Conservation (phyloP, 2,888 invertebrate genomes). For the Geophilus truncorum region DNA sequence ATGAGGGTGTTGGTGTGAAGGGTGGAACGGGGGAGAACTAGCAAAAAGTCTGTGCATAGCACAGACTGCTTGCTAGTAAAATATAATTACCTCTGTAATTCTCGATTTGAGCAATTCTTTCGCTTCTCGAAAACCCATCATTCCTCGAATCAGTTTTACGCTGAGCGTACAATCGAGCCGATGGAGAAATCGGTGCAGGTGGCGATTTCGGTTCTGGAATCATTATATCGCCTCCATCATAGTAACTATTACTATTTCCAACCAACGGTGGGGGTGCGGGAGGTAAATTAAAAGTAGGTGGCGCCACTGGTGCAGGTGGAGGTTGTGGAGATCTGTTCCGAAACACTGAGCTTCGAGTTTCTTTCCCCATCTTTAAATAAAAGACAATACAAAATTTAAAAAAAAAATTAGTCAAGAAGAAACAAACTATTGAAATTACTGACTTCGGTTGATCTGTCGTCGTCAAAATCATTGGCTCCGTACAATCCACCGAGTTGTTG, state of each 20-base stretch:
- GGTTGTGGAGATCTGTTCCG: slow-evolving; percentile 59
- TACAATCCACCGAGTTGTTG: slow-evolving; percentile 63
- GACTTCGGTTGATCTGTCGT: slow-evolving; percentile 23
- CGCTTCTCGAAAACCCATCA: not conserved
- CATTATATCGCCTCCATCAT: slow-evolving; percentile 39
- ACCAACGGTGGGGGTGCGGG: slow-evolving; percentile 39
- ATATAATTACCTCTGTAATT: not conserved
- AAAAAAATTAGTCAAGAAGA: not conserved
- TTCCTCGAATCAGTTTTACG: slow-evolving; percentile 30
- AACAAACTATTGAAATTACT: not conserved
- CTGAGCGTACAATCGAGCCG: slow-evolving; percentile 19
- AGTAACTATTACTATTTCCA: slow-evolving; percentile 38
- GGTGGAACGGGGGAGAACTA: too few relatives aligned
- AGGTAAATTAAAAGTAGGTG: slow-evolving; percentile 37
- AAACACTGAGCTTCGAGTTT: slow-evolving; percentile 41
- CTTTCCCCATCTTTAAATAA: slow-evolving; percentile 52
- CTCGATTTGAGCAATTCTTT: not conserved
- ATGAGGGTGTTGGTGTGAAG: too few relatives aligned
- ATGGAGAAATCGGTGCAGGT: slow-evolving; percentile 41
- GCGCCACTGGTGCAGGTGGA: slow-evolving; percentile 47
- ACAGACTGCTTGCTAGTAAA: too few relatives aligned
- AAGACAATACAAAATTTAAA: slow-evolving; percentile 34
- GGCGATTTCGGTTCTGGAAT: slow-evolving; percentile 40
- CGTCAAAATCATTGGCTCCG: slow-evolving; percentile 33
- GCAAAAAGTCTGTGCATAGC: not conserved